These are phyloP conservation scores for Heliconius hortense DNA, from an alignment of 2,888 invertebrate species.

Conservation along the genomic window DNA sequence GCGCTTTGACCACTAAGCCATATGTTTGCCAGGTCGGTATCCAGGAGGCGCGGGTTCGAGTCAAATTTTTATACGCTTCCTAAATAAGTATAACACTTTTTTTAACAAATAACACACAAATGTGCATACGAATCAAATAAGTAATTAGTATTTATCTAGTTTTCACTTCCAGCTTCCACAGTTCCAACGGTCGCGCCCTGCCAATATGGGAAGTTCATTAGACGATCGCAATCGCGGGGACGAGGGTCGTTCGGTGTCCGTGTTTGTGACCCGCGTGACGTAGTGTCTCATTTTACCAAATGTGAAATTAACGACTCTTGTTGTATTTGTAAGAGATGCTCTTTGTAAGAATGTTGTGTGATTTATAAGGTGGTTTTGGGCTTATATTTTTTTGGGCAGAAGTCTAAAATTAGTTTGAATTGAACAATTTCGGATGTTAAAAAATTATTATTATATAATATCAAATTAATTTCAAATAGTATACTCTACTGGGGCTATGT, in stretches of 20 bases:
- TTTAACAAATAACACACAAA: too few relatives aligned
- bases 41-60: too few relatives aligned
- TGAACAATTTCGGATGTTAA: too few relatives aligned
- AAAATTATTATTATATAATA: too few relatives aligned
- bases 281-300: slow-evolving; percentile 67
- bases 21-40: too few relatives aligned
- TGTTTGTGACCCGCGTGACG: slow-evolving; percentile 57
- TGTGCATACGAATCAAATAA: not conserved
- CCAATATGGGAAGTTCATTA: slow-evolving; percentile 77
- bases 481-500: too few relatives aligned
- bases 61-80: too few relatives aligned
- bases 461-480: too few relatives aligned
- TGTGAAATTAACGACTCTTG: slow-evolving; percentile 48
- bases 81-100: too few relatives aligned
- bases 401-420: too few relatives aligned
- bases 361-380: not conserved
- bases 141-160: not conserved
- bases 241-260: slow-evolving; percentile 57
- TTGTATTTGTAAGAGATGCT: slow-evolving; percentile 25
- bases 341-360: not conserved
- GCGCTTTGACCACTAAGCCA: too few relatives aligned
- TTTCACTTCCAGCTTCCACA: slow-evolving; percentile 45
- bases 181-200: slow-evolving; percentile 62
- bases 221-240: slow-evolving; percentile 66
- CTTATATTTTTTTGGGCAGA: not conserved